A percentile compares a stretch with the other conserved stretches of the same genome.
These are phyloP conservation scores for Megatriorchis doriae DNA, from an alignment of 2,113 vertebrate species.

Conservation along the genomic window DNA sequence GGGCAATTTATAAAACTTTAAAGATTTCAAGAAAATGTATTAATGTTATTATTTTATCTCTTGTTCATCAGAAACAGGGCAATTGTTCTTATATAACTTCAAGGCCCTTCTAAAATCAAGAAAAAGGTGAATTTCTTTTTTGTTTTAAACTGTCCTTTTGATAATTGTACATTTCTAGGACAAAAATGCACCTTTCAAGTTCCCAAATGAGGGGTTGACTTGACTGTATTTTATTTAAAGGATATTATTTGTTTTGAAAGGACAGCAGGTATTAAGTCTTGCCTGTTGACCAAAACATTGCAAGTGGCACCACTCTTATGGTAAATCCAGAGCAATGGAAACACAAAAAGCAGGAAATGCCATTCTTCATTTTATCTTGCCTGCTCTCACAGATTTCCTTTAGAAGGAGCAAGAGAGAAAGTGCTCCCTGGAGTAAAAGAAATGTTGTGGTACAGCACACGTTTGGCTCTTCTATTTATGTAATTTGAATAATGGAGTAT, in stretches of 20 bases:
- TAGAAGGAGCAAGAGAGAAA: not conserved
- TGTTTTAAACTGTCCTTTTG: not conserved
- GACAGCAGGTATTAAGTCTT: not conserved
- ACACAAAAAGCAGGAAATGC: not conserved
- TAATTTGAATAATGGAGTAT: not conserved
- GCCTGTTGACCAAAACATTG: not conserved
- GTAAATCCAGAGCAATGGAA: not conserved
- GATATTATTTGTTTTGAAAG: not conserved
- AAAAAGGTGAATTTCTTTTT: not conserved
- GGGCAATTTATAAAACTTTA: constrained; percentile 52
- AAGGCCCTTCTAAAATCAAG: not conserved
- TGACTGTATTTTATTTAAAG: not conserved
- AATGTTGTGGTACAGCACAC: not conserved
- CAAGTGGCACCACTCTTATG: not conserved
- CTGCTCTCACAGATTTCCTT: not conserved
- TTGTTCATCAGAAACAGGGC: constrained; percentile 8
- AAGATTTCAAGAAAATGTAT: constrained; percentile 5
- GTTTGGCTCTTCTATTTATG: not conserved
- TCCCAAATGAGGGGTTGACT: not conserved
- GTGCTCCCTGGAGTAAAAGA: not conserved
- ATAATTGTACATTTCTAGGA: not conserved
- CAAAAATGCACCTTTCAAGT: not conserved
- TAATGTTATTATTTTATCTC: constrained; percentile 22
- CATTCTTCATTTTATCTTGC: not conserved
- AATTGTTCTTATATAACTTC: not conserved